Conservation (phyloP, 2,113 vertebrate species). For the Ivindomyrus marchei region DNA sequence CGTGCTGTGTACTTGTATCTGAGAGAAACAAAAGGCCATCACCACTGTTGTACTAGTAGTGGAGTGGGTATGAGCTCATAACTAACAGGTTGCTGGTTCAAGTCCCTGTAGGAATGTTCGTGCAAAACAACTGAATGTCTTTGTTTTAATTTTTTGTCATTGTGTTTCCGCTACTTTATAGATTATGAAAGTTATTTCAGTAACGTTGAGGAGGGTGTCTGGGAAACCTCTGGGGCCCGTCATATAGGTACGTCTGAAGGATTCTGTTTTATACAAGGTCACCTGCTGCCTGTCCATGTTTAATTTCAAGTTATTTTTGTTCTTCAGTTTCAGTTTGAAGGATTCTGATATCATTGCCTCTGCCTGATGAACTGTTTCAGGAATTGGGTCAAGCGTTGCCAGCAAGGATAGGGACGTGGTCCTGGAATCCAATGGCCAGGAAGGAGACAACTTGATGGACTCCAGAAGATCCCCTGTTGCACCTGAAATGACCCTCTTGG, state of each 20-base stretch:
- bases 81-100: background rate
- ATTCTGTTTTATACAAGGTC: background rate
- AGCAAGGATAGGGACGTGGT: slow-evolving; percentile 15
- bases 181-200: slow-evolving; percentile 50
- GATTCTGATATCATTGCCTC: background rate
- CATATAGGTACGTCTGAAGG: slow-evolving; percentile 43
- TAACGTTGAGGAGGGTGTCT: slow-evolving; percentile 59
- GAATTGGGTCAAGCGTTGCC: slow-evolving; percentile 20
- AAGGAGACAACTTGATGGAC: slow-evolving; percentile 61
- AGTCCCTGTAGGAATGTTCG: background rate
- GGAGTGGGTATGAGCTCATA: background rate
- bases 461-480: slow-evolving; percentile 20
- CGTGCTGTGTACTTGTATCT: background rate
- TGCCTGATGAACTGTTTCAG: slow-evolving; percentile 22
- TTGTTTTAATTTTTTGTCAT: background rate
- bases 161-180: slow-evolving; percentile 19
- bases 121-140: background rate
- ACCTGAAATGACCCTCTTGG: slow-evolving; percentile 46
- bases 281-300: background rate
- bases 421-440: slow-evolving; percentile 1
- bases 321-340: background rate
- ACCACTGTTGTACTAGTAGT: background rate
- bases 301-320: background rate
- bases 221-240: slow-evolving; percentile 50
- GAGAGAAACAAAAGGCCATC: background rate